phyloP scores from a whole-genome alignment of 2,113 vertebrate species.

The Delphinapterus leucas region DNA sequence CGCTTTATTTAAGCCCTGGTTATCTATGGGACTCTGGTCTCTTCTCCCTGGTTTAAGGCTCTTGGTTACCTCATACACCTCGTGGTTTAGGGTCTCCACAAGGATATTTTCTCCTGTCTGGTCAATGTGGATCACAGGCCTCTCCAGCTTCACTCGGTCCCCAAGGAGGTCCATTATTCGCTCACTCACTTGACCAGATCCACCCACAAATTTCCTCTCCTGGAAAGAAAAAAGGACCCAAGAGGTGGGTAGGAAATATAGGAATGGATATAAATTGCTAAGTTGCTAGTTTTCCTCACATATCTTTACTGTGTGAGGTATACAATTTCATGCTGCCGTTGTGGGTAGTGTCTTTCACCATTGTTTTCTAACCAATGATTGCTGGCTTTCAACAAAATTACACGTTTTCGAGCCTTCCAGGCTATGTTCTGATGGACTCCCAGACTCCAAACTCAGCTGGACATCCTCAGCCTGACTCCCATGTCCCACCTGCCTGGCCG shows the following conservation, averaged over 20 bases:
- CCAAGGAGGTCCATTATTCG: constrained; percentile 89
- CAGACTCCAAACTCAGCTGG: neutral
- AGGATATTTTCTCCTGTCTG: constrained; percentile 87
- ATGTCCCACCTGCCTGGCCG: neutral
- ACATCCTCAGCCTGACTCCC: neutral
- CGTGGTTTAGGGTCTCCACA: constrained; percentile 91
- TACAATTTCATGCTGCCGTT: neutral
- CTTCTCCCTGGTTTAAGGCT: neutral
- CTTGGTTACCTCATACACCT: constrained; percentile 87
- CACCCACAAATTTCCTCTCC: constrained; percentile 97
- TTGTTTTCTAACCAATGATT: neutral
- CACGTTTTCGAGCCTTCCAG: neutral
- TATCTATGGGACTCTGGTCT: neutral
- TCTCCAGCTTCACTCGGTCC: constrained; percentile 88
- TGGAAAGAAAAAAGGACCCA: constrained; percentile 70
- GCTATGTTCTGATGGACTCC: neutral
- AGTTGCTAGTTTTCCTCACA: neutral
- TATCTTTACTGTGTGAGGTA: neutral
- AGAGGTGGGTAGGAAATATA: neutral
- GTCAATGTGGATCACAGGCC: constrained; percentile 89
- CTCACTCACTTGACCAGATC: constrained; percentile 94
- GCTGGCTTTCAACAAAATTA: neutral
- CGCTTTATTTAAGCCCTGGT: neutral
- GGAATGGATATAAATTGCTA: rapidly evolving
- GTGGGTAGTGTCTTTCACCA: neutral